Conservation (phyloP, 2,113 vertebrate species). For the Sturnira hondurensis region DNA sequence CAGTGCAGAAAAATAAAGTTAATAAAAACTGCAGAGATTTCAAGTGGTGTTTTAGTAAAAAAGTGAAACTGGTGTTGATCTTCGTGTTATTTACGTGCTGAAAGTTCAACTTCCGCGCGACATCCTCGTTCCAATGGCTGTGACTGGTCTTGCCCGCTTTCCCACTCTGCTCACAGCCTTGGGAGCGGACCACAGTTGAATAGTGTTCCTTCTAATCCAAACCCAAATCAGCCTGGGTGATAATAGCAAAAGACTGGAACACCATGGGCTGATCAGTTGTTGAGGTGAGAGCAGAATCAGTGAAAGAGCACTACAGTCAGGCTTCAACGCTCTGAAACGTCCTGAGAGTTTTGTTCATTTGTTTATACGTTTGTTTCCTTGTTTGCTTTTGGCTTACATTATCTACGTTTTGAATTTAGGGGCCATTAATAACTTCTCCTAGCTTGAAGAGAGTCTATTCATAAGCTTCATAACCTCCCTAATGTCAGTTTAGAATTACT, state of each 20-base stretch:
- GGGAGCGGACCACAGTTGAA: accelerated
- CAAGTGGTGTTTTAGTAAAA: background rate
- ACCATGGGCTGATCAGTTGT: too few species aligned
- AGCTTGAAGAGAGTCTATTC: background rate
- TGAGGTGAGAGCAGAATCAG: background rate
- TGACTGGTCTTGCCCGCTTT: accelerated
- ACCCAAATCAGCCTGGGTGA: background rate
- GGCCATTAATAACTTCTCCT: background rate
- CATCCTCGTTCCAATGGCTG: background rate
- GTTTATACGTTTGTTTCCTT: background rate
- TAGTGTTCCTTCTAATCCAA: accelerated
- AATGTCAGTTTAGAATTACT: background rate
- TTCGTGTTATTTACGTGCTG: background rate
- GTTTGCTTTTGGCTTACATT: background rate
- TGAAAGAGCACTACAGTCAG: background rate
- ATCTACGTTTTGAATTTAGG: background rate
- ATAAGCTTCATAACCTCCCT: background rate
- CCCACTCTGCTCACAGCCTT: background rate
- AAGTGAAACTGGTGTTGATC: background rate
- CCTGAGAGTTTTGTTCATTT: background rate
- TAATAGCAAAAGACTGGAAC: accelerated
- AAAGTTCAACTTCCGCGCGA: background rate
- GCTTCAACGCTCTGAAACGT: background rate
- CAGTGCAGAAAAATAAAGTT: background rate
- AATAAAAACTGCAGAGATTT: background rate